Evolutionary conservation across 1,140 invertebrate species (phyloP).

Genomic region (Eupristina koningsbergeri): DNA sequence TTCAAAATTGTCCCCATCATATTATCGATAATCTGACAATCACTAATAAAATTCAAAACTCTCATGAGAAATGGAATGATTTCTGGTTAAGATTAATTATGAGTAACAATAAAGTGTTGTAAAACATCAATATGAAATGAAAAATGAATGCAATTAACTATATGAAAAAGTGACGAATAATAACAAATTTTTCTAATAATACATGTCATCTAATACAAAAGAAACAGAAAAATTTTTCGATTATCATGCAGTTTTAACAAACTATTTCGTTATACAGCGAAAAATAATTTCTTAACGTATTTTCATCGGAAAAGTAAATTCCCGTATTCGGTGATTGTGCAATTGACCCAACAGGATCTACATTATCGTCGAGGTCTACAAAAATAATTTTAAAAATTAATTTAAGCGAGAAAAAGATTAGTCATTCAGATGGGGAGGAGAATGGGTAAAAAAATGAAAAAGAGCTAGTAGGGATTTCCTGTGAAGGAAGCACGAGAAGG

Average conservation of each 20-base stretch:
- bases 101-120: too few relatives aligned
- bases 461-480: not conserved
- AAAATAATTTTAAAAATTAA: not conserved
- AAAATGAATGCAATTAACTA: not conserved
- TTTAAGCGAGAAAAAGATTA: not conserved
- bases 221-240: too few relatives aligned
- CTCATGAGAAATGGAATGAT: not conserved
- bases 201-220: too few relatives aligned
- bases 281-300: not conserved
- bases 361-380: not conserved
- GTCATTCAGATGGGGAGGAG: too few relatives aligned
- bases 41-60: not conserved
- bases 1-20: not conserved
- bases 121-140: too few relatives aligned
- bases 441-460: not conserved
- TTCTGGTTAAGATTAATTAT: too few relatives aligned
- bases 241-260: constrained; percentile 3
- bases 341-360: not conserved
- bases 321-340: not conserved
- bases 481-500: not conserved
- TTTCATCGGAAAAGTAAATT: not conserved
- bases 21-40: not conserved
- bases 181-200: too few relatives aligned
- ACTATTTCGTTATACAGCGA: not conserved
- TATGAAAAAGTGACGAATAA: too few relatives aligned